phyloP scores from a whole-genome alignment of 2,888 invertebrate genomes.

The Drosophila pseudotalamancana region DNA sequence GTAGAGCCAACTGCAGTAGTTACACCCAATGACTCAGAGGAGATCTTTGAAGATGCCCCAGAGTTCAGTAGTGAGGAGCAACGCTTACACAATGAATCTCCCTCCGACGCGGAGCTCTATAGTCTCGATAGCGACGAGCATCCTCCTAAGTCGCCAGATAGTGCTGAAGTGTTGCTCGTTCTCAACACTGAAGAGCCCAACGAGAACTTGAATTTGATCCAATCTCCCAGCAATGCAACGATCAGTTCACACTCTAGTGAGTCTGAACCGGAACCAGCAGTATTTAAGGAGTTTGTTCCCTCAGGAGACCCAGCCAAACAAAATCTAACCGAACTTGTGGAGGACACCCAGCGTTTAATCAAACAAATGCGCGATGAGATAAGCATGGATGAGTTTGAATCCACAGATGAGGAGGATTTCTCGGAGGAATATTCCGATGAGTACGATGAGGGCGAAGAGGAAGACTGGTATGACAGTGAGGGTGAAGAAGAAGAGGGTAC shows the following conservation, averaged over 20 bases:
- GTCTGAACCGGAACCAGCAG: constrained; percentile 46
- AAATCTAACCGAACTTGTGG: constrained; percentile 86
- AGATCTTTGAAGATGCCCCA: constrained; percentile 74
- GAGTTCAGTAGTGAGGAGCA: constrained; percentile 71
- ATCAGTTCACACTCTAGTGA: constrained; percentile 67
- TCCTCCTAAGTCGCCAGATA: constrained; percentile 47
- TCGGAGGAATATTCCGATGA: constrained; percentile 86
- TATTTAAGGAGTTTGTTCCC: constrained; percentile 76
- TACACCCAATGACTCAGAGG: constrained; percentile 46
- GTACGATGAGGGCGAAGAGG: constrained; percentile 83
- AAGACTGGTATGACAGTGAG: constrained; percentile 75
- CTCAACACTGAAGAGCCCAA: constrained; percentile 32
- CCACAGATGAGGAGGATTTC: constrained; percentile 83
- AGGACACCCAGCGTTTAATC: constrained; percentile 87
- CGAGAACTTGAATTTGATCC: constrained; percentile 23
- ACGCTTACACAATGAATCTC: constrained; percentile 47
- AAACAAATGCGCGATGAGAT: constrained; percentile 89
- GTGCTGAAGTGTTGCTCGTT: constrained; percentile 60
- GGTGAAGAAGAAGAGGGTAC: constrained; percentile 76
- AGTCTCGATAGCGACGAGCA: constrained; percentile 70
- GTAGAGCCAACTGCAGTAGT: not conserved
- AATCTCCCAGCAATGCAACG: constrained; percentile 64
- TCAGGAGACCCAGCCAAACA: constrained; percentile 82
- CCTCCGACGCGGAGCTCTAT: constrained; percentile 74
- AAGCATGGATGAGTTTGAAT: constrained; percentile 85